Evolutionary conservation across 2,113 vertebrate genomes (phyloP).

Genomic region (Engystomops pustulosus): DNA sequence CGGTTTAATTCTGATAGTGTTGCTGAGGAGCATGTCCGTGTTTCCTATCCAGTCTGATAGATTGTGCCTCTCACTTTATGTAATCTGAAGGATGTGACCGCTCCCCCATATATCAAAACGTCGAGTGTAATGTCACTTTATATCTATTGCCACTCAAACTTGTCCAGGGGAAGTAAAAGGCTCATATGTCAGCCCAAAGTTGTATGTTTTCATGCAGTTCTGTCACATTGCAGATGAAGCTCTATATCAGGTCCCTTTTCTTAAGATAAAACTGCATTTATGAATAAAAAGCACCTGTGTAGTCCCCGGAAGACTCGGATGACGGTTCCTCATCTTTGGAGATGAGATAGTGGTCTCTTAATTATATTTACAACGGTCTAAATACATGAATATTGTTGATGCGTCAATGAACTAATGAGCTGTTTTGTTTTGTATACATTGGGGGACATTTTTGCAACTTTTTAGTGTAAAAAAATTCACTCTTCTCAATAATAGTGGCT

Average conservation of each 20-base stretch:
- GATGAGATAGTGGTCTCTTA: slow-evolving; percentile 40
- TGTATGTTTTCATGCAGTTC: slow-evolving; percentile 36
- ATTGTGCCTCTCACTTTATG: slow-evolving; percentile 41
- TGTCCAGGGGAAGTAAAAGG: slow-evolving; percentile 45
- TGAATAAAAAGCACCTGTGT: slow-evolving; percentile 10
- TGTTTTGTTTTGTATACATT: too few species aligned
- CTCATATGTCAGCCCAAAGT: slow-evolving; percentile 44
- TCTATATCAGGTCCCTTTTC: slow-evolving; percentile 19
- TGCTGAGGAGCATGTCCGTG: not conserved
- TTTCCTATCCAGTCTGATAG: slow-evolving; percentile 14
- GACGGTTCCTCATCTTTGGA: slow-evolving; percentile 30
- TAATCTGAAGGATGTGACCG: slow-evolving; percentile 39
- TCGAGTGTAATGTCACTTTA: slow-evolving; percentile 51
- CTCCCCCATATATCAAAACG: slow-evolving; percentile 49
- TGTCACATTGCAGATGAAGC: slow-evolving; percentile 36
- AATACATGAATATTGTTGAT: too few species aligned
- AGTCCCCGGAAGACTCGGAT: not conserved
- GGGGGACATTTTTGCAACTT: too few species aligned
- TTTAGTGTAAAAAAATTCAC: too few species aligned
- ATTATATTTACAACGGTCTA: slow-evolving; percentile 18
- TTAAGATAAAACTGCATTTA: slow-evolving; percentile 42
- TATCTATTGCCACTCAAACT: slow-evolving; percentile 50
- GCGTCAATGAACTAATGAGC: not conserved
- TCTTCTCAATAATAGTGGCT: too few species aligned
- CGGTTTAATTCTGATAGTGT: slow-evolving; percentile 27